Evolutionary conservation across 2,797 vertebrate species (phyloP), one percentile per base, ranked within the genome.

Genomic region (Fundulus diaphanus): DNA sequence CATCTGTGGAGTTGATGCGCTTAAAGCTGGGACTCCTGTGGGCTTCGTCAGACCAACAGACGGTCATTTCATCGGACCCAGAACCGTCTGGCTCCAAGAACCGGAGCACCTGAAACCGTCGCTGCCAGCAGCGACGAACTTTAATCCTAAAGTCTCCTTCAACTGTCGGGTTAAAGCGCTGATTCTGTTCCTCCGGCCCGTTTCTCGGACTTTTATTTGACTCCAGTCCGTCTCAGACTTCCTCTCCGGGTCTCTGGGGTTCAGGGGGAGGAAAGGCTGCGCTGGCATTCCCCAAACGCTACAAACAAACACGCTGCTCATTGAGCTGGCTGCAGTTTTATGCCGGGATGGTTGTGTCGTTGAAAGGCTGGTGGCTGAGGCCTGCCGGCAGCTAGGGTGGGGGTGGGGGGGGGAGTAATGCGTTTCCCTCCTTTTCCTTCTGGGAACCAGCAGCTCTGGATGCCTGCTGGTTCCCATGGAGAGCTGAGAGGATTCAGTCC

Each of bases 311-410:
- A 78, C 24, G 9, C 75, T 83, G 71, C 87, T 89, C 56, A 83
- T 86, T 85, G 77, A 89, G 79, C 72, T 5, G 76, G 78, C 70
- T 83, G 87, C 85, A 84, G 90, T 90, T 92, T 92, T 90, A 92
- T 90, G 89, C 89, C 85, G 86, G 89, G 85, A 86, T 88, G 84
- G 72, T 78, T 78, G 79, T 88, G 81, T 86, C 68, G 69, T 81
- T 78, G 88, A 86, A 87, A 87, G 73, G 84, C 85, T 20, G 20
- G 48, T 49, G 6, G 48, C 18, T 49, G 48, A 20, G 48, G 48
- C 18, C 48, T 77, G 84, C 80, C 49, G 70, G 74, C 77, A 74
- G 79, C 81, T 67, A 40, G 79, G 61, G 51, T 61, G 40, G 84
- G 87, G 44, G 79, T 57, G 51, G 66, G 40, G 44, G 79, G 61